Evolutionary conservation across 2,113 vertebrate genomes (phyloP).

Genomic region (Colinus virginianus): DNA sequence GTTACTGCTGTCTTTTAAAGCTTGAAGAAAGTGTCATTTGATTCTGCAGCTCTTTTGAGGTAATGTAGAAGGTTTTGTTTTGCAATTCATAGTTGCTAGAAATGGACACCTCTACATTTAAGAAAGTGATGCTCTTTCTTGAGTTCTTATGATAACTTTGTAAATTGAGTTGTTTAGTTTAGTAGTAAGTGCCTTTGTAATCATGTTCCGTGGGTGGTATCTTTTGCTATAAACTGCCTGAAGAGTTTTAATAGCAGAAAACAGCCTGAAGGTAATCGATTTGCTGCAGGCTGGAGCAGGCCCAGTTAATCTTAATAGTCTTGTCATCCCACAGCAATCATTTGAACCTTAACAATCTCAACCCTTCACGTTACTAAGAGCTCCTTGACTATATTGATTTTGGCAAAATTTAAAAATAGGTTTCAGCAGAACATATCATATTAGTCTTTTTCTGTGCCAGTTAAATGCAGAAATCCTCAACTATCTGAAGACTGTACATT

Average conservation of each 20-base stretch:
- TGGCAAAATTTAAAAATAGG: constrained; percentile 2
- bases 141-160: neutral
- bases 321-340: neutral
- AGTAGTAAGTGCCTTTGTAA: neutral
- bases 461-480: neutral
- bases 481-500: neutral
- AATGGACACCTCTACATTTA: neutral
- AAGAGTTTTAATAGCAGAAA: constrained; percentile 28
- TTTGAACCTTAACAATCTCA: neutral
- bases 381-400: neutral
- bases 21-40: neutral
- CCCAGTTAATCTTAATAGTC: neutral
- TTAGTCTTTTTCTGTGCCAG: neutral
- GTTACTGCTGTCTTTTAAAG: neutral
- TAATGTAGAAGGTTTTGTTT: neutral
- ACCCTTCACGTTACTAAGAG: neutral
- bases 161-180: neutral
- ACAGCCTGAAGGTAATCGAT: constrained; percentile 6
- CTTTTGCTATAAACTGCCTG: constrained; percentile 30
- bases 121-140: neutral
- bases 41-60: constrained; percentile 27
- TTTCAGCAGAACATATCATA: neutral
- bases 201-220: neutral
- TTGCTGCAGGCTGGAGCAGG: constrained; percentile 6
- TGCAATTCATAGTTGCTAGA: neutral